Evolutionary conservation across 2,888 invertebrate species (phyloP).

Genomic region (Thymelicus acteon): DNA sequence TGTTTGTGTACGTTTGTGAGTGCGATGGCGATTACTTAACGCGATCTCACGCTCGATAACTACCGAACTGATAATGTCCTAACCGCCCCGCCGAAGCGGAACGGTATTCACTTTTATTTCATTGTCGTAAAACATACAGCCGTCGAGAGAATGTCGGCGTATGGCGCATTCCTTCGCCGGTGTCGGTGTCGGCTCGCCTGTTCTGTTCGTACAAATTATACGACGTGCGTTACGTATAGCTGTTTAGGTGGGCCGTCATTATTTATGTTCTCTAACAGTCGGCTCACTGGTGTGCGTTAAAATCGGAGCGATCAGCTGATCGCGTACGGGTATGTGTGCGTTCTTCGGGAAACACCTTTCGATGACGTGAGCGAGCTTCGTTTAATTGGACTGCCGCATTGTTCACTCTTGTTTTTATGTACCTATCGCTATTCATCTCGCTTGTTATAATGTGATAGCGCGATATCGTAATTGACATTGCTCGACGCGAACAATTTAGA

Average conservation of each 20-base stretch:
- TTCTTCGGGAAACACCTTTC: conserved; percentile 85
- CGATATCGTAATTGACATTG: not conserved
- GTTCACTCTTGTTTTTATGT: conserved; percentile 68
- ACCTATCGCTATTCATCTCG: conserved; percentile 33
- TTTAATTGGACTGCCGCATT: conserved; percentile 84
- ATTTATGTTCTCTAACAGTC: conserved; percentile 85
- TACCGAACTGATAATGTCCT: conserved; percentile 60
- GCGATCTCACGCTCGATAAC: conserved; percentile 66
- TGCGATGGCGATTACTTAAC: conserved; percentile 80
- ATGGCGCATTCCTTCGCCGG: conserved; percentile 75
- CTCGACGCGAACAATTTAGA: not conserved
- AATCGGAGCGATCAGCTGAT: conserved; percentile 85
- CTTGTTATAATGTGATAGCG: conserved; percentile 3
- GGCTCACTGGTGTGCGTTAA: conserved; percentile 81
- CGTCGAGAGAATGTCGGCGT: conserved; percentile 71
- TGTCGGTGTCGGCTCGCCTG: conserved; percentile 11
- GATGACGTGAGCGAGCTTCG: conserved; percentile 82
- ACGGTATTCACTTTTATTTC: conserved; percentile 66
- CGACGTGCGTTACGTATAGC: conserved; percentile 80
- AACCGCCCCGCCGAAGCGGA: conserved; percentile 60
- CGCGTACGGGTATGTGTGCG: conserved; percentile 69
- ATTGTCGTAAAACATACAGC: conserved; percentile 68
- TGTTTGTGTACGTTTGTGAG: conserved; percentile 66
- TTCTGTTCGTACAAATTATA: conserved; percentile 80
- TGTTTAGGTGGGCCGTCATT: conserved; percentile 84